Evolutionary conservation across 2,113 vertebrate genomes (phyloP).

Genomic region (Opisthocomus hoazin): DNA sequence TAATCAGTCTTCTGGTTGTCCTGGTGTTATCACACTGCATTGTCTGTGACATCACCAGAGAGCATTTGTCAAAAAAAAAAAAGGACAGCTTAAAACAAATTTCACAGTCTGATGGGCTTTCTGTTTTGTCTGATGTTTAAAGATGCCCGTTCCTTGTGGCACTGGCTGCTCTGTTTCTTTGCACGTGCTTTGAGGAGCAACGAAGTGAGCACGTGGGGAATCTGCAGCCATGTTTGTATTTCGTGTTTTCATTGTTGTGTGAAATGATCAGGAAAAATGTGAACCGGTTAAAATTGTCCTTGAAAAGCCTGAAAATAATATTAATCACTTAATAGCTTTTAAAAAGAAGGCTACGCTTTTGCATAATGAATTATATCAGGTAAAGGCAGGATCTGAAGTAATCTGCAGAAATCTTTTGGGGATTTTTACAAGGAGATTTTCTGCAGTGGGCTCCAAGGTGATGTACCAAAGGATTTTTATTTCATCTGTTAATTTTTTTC

Average conservation of each 20-base stretch:
- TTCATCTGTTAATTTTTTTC: not conserved
- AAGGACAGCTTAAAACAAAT: not conserved
- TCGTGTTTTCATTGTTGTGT: fast-evolving
- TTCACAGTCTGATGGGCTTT: not conserved
- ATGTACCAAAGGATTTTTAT: not conserved
- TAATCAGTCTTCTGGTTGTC: slow-evolving; percentile 11
- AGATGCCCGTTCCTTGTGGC: not conserved
- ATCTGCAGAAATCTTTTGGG: not conserved
- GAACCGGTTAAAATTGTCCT: not conserved
- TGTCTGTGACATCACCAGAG: not conserved
- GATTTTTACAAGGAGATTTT: not conserved
- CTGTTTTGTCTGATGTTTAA: not conserved
- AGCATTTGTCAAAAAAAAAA: not conserved
- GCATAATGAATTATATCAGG: fast-evolving
- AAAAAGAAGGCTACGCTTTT: fast-evolving
- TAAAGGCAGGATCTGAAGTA: not conserved
- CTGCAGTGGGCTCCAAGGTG: not conserved
- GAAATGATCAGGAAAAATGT: not conserved
- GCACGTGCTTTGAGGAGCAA: not conserved
- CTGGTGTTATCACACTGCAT: not conserved
- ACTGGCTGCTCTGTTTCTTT: not conserved
- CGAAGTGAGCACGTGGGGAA: not conserved
- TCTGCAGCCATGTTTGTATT: not conserved
- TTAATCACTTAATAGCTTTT: not conserved
- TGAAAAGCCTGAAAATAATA: not conserved